These are phyloP conservation scores for Saccopteryx bilineata DNA, from an alignment of 2,113 vertebrate genomes.

Conservation along the genomic window DNA sequence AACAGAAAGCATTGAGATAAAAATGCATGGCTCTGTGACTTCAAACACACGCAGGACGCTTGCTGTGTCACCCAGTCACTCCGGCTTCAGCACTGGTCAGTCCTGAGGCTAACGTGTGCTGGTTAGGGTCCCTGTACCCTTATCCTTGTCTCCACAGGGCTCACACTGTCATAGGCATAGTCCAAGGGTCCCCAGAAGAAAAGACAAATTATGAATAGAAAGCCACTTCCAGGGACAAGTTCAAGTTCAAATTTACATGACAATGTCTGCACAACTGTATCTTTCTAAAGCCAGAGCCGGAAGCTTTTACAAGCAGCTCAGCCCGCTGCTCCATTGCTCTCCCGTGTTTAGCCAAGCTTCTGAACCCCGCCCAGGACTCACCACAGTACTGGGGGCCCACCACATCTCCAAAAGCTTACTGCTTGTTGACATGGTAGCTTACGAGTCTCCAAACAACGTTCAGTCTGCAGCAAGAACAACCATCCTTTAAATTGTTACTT, in stretches of 20 bases:
- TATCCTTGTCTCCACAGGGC: background rate
- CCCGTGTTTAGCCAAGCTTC: background rate
- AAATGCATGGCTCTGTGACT: background rate
- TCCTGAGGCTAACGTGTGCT: background rate
- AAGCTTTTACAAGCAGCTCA: background rate
- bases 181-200: background rate
- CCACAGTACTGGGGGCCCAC: rapidly evolving
- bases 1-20: background rate
- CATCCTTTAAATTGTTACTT: background rate
- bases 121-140: background rate
- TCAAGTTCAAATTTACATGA: conserved; percentile 18
- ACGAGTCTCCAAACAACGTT: background rate
- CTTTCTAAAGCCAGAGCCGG: background rate
- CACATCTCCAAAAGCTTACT: background rate
- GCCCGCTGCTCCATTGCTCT: background rate
- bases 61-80: background rate
- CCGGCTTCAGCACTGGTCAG: background rate
- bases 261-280: background rate
- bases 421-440: background rate
- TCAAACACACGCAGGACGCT: background rate
- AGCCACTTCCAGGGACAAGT: background rate
- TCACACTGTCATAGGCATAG: background rate
- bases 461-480: background rate
- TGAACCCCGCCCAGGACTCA: background rate
- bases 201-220: conserved; percentile 11